Base-by-base conservation (phyloP, 2,888 invertebrate species). In the Odontocolon sp. region DNA sequence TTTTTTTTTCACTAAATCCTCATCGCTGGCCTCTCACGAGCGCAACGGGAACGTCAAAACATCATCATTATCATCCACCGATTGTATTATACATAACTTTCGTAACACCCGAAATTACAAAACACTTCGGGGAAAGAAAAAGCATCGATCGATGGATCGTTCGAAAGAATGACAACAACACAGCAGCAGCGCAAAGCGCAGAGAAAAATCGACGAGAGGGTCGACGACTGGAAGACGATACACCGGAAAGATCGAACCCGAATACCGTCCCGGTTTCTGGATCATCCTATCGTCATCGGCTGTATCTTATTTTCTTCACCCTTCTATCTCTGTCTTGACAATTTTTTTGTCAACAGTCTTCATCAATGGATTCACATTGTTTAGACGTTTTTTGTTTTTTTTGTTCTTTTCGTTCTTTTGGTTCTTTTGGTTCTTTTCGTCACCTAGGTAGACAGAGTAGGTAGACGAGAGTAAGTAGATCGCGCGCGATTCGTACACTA, bases 361-460 rank as follows among this genome's bases (percentile, higher is more conserved):
- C 4, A n/a, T n/a, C n/a, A n/a, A n/a, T n/a, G n/a, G n/a, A n/a
- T n/a, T n/a, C n/a, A n/a, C n/a, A n/a, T n/a, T n/a, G n/a, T n/a
- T n/a, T n/a, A n/a, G n/a, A n/a, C n/a, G n/a, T n/a, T n/a, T n/a
- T n/a, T n/a, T n/a, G n/a, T 11, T 23, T 47, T 23, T n/a, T n/a
- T 3, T 4, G 6, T 5, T 16, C 28, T 33, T 3, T 33, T 8
- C 33, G 33, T 18, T 47, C n/a, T 42, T 36, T 26, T 63, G 33
- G 47, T 47, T 23, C 50, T 50, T 21, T 33, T 54, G 18, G 33
- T 31, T 18, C 33, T 54, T 54, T 31, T 6, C 16, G 18, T 61
- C 63, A 63, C 61, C 61, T 63, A 63, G 61, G 47, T 21, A 63
- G 61, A 63, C 21, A 63, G 47, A 23, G 47, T 5, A 11, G n/a